Percentiles rank a stretch among this genome's conserved stretches.
Conservation (phyloP, 2,797 vertebrate species). For the Falco naumanni region DNA sequence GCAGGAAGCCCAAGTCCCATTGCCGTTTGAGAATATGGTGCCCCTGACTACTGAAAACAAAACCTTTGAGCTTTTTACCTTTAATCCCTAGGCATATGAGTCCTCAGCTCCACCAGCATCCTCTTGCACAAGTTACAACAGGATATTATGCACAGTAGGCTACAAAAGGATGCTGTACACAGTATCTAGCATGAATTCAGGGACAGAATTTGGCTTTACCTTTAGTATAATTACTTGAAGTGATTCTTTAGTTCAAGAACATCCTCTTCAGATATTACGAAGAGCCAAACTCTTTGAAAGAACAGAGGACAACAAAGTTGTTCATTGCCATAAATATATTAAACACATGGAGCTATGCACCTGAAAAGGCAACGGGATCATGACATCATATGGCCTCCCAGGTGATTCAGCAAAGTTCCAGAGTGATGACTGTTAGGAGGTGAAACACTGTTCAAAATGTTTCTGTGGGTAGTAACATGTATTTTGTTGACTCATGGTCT, state of each 20-base stretch:
- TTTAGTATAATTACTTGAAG: not conserved
- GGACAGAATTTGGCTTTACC: not conserved
- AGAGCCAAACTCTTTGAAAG: not conserved
- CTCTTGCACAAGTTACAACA: not conserved
- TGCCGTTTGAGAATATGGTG: not conserved
- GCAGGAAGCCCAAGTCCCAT: not conserved
- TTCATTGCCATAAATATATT: not conserved
- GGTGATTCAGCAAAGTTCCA: not conserved
- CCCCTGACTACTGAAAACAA: not conserved
- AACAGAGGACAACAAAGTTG: not conserved
- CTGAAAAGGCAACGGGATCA: not conserved
- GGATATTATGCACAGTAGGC: too few species aligned
- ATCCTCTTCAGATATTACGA: not conserved
- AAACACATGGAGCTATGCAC: not conserved
- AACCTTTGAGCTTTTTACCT: not conserved
- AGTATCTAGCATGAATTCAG: not conserved
- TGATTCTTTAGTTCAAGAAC: not conserved
- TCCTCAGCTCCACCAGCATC: not conserved
- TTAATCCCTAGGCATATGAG: not conserved
- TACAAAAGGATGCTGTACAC: not conserved
- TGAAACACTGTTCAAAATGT: not conserved
- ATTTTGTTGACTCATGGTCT: not conserved
- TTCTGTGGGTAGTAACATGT: not conserved
- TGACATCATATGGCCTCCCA: not conserved
- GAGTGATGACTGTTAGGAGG: not conserved